phyloP scores from a whole-genome alignment of 2,797 vertebrate genomes.

The Pagetopsis macropterus region DNA sequence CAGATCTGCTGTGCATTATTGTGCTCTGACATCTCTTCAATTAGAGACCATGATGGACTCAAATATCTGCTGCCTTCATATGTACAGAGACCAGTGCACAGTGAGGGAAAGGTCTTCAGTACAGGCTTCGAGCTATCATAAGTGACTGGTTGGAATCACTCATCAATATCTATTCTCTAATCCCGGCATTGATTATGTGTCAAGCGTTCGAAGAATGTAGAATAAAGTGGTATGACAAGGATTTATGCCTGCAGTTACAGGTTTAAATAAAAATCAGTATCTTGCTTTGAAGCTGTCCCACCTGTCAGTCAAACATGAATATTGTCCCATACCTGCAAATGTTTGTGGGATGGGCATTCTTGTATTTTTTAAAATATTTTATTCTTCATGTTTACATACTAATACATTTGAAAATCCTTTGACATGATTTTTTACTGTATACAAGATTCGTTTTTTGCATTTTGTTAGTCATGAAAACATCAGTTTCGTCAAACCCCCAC shows the following conservation, averaged over 20 bases:
- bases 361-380: not conserved
- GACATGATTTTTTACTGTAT: not conserved
- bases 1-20: not conserved
- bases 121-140: too few species aligned
- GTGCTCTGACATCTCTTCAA: not conserved
- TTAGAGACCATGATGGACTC: not conserved
- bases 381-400: slow-evolving; percentile 29
- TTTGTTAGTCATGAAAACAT: slow-evolving; percentile 9
- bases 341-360: slow-evolving; percentile 14
- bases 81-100: not conserved
- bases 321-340: slow-evolving; percentile 34
- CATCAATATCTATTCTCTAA: not conserved
- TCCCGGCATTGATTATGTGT: not conserved
- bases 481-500: not conserved
- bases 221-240: not conserved
- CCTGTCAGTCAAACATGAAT: slow-evolving; percentile 61
- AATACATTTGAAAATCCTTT: slow-evolving; percentile 37
- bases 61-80: not conserved
- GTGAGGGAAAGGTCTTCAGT: not conserved
- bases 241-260: slow-evolving; percentile 19
- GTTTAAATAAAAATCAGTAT: slow-evolving; percentile 42
- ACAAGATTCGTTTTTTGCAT: not conserved
- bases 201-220: not conserved
- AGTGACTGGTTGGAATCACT: not conserved
- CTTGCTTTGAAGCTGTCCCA: slow-evolving; percentile 17